Percentiles rank a stretch among this genome's conserved stretches.
Evolutionary conservation across 2,888 invertebrate genomes (phyloP).

Genomic region (Netelia virgata): DNA sequence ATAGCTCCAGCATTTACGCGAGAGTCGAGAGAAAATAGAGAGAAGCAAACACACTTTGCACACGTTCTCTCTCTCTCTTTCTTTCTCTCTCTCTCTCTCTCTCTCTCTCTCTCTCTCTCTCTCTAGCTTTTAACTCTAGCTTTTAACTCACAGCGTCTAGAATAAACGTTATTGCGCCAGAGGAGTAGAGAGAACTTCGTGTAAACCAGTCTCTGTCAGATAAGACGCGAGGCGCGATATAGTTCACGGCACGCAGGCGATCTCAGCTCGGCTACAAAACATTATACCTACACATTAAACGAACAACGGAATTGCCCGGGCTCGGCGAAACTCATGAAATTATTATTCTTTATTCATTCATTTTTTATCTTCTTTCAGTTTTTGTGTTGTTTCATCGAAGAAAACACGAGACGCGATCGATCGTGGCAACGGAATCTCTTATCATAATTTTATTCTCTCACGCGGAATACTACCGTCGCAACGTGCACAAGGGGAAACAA

Average conservation of each 20-base stretch:
- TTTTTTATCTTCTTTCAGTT: neutral
- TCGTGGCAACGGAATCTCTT: slow-evolving; percentile 17
- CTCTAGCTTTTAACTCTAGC: slow-evolving; percentile 19
- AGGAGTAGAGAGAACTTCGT: slow-evolving; percentile 30
- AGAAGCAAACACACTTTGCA: slow-evolving; percentile 5
- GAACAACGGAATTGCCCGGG: slow-evolving; percentile 17
- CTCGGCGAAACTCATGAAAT: slow-evolving; percentile 8
- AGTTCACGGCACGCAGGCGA: slow-evolving; percentile 4
- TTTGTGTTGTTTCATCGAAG: neutral
- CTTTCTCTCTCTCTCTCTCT: slow-evolving; percentile 26
- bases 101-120: slow-evolving; percentile 31
- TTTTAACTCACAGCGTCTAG: slow-evolving; percentile 65
- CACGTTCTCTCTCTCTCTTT: neutral
- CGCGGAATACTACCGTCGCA: neutral
- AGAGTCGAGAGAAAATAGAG: slow-evolving; percentile 53
- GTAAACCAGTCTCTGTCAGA: slow-evolving; percentile 55
- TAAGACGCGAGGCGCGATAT: slow-evolving; percentile 40
- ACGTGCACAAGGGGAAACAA: neutral
- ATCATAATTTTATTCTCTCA: neutral
- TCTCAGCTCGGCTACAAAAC: slow-evolving; percentile 6
- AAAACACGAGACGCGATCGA: slow-evolving; percentile 34
- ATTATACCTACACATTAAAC: slow-evolving; percentile 31
- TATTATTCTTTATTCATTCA: slow-evolving; percentile 3
- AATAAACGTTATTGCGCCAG: slow-evolving; percentile 66
- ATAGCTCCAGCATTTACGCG: slow-evolving; percentile 63